Evolutionary conservation across 2,113 vertebrate genomes (phyloP).

Genomic region (Bungarus multicinctus): DNA sequence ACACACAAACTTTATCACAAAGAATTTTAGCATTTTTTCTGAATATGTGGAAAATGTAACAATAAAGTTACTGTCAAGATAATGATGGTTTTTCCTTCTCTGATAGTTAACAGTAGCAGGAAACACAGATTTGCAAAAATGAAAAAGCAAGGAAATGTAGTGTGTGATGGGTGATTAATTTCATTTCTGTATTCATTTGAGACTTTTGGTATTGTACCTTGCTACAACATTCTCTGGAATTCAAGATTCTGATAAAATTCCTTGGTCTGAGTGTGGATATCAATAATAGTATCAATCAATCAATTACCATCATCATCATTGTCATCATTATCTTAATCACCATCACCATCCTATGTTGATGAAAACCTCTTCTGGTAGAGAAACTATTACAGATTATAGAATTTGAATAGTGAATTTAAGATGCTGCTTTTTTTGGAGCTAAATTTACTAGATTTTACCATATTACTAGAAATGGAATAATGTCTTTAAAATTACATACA

Average conservation of each 20-base stretch:
- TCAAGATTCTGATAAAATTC: neutral
- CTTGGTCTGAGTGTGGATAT: neutral
- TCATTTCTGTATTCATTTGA: neutral
- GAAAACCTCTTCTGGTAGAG: neutral
- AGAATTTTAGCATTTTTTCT: neutral
- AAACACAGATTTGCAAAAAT: slow-evolving; percentile 12
- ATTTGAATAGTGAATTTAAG: neutral
- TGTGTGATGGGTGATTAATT: neutral
- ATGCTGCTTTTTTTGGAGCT: neutral
- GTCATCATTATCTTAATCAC: neutral
- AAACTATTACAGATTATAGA: neutral
- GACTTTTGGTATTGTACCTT: neutral
- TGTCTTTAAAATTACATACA: neutral
- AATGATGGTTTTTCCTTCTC: neutral
- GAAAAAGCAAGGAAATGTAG: neutral
- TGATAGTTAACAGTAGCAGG: neutral
- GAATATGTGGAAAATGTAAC: slow-evolving; percentile 2
- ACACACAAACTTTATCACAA: neutral
- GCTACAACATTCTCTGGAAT: neutral
- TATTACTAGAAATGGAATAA: neutral
- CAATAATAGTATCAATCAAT: neutral
- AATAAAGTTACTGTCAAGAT: neutral
- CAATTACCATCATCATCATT: neutral
- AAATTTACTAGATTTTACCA: neutral
- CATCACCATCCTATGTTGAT: neutral